Percentiles rank a stretch among this genome's conserved stretches.
Conservation (phyloP, 1,140 invertebrate genomes). For the Pogonognathellus flavescens region DNA sequence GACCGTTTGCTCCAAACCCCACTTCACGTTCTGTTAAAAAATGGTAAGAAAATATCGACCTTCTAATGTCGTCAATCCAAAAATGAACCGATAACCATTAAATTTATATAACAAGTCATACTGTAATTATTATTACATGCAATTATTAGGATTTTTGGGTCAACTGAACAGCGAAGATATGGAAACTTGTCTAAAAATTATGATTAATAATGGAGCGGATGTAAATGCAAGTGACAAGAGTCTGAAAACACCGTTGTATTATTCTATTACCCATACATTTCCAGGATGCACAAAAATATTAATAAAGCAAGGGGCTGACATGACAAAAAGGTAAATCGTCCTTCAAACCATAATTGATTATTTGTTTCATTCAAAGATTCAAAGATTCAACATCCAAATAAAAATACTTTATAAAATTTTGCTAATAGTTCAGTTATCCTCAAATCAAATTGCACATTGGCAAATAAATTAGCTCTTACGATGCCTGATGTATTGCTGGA, state of each 20-base stretch:
- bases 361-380: too few relatives aligned
- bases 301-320: conserved; percentile 51
- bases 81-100: too few relatives aligned
- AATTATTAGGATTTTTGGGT: conserved; percentile 1
- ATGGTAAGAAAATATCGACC: background rate
- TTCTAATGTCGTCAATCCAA: background rate
- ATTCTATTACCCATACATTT: conserved; percentile 63
- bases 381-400: too few relatives aligned
- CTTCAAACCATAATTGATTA: too few relatives aligned
- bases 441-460: background rate
- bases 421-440: too few relatives aligned
- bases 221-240: background rate
- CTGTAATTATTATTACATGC: too few relatives aligned
- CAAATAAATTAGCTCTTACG: conserved; percentile 29
- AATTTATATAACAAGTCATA: too few relatives aligned
- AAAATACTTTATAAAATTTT: background rate
- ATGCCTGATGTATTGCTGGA: conserved; percentile 45
- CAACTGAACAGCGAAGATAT: background rate
- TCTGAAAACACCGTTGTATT: conserved; percentile 66
- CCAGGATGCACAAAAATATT: conserved; percentile 29
- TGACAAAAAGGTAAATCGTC: conserved; percentile 54
- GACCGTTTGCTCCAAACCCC: background rate
- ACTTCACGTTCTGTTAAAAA: background rate
- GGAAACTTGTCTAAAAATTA: background rate
- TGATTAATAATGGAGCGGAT: conserved; percentile 1